Conservation (phyloP, 92 coral and sea anemone species). For the Meandrina meandrites region DNA sequence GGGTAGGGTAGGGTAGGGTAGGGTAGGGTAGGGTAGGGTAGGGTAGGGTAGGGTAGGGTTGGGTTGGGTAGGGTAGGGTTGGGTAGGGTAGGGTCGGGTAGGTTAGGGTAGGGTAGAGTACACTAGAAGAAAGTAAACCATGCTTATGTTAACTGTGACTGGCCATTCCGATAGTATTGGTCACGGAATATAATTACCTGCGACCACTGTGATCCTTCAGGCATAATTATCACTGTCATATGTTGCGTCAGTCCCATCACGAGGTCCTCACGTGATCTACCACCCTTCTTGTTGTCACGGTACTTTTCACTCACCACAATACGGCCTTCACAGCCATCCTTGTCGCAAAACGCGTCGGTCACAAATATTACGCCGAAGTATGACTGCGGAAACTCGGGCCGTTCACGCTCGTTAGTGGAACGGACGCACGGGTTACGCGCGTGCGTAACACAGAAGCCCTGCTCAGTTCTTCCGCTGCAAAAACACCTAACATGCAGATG, state of each 20-base stretch:
- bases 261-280: constrained; percentile 63
- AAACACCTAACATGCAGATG: constrained; percentile 25
- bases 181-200: not conserved
- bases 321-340: constrained; percentile 48
- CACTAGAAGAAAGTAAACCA: no score
- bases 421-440: constrained; percentile 40
- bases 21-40: not conserved
- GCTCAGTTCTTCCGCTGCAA: not conserved
- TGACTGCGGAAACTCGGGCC: constrained; percentile 52
- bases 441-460: constrained; percentile 19
- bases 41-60: no score
- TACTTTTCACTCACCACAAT: constrained; percentile 61
- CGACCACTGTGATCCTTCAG: constrained; percentile 28
- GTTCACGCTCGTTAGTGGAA: constrained; percentile 32
- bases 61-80: not conserved
- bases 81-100: not conserved
- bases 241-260: constrained; percentile 57
- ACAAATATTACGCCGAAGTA: constrained; percentile 60
- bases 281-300: constrained; percentile 47
- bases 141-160: no score
- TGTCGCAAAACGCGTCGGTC: constrained; percentile 58
- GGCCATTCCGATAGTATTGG: no score
- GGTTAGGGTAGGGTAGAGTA: no score
- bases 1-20: not conserved
- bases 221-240: constrained; percentile 52